Percentiles rank a stretch among this genome's conserved stretches.
These are phyloP conservation scores for Oryzias woworae DNA, from an alignment of 2,113 vertebrate genomes.

Conservation along the genomic window DNA sequence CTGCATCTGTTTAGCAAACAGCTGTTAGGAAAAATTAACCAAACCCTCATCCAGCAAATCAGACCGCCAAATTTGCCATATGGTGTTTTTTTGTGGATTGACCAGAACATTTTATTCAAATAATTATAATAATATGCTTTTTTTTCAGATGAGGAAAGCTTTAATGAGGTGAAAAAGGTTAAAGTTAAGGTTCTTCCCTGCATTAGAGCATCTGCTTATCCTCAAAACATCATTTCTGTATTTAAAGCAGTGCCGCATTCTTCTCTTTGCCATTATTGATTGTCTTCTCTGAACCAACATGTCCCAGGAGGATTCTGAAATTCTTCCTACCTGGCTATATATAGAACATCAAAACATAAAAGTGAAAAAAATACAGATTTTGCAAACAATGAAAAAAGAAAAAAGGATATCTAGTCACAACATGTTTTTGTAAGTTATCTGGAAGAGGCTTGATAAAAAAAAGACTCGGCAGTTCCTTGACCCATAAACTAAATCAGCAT, in stretches of 20 bases:
- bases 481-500: conserved; percentile 59
- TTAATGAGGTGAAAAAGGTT: too few relatives aligned
- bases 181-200: too few relatives aligned
- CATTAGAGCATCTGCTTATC: too few relatives aligned
- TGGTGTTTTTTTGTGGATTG: too few relatives aligned
- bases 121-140: too few relatives aligned
- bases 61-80: too few relatives aligned
- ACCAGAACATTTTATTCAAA: too few relatives aligned
- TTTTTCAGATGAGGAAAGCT: too few relatives aligned
- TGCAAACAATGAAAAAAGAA: background rate
- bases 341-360: background rate
- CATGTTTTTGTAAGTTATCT: conserved; percentile 22
- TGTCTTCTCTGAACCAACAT: background rate
- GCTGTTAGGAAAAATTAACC: too few relatives aligned
- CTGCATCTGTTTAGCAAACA: too few relatives aligned
- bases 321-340: background rate
- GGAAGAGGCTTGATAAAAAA: conserved; percentile 52
- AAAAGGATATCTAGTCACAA: background rate
- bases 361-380: background rate
- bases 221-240: background rate
- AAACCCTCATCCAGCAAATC: too few relatives aligned
- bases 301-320: background rate
- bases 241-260: background rate
- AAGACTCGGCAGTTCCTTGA: conserved; percentile 63
- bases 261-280: background rate